Percentiles rank a stretch among this genome's conserved stretches.
phyloP scores from a whole-genome alignment of 1,140 invertebrate genomes.

The Ooceraea biroi region DNA sequence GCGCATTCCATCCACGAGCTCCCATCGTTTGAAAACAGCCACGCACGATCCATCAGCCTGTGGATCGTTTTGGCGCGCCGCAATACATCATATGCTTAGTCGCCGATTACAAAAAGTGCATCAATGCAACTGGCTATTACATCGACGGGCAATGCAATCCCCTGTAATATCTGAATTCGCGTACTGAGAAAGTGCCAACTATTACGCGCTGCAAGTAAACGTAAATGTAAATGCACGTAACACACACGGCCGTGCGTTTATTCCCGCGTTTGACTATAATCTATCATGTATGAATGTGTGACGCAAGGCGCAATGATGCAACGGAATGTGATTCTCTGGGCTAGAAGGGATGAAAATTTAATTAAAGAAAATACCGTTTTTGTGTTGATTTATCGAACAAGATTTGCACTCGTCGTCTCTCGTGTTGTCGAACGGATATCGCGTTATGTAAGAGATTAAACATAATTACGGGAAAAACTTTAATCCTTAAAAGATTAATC shows the following conservation, averaged over 20 bases:
- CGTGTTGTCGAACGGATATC: too few relatives aligned
- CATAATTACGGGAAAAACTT: too few relatives aligned
- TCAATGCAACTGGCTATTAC: conserved; percentile 53
- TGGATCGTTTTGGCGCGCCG: conserved; percentile 23
- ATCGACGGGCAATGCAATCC: conserved; percentile 30
- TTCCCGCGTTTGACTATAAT: conserved; percentile 44
- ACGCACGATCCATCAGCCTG: conserved; percentile 28
- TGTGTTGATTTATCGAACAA: too few relatives aligned
- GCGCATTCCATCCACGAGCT: conserved; percentile 8
- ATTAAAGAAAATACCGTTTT: not conserved
- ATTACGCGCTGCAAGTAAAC: conserved; percentile 36
- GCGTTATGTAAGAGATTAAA: too few relatives aligned
- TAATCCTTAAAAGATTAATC: too few relatives aligned
- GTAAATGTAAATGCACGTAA: not conserved
- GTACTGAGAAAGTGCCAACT: conserved; percentile 29
- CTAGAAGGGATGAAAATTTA: not conserved
- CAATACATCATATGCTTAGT: conserved; percentile 55
- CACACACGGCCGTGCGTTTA: conserved; percentile 30
- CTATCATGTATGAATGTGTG: conserved; percentile 7
- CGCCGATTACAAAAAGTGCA: conserved; percentile 34
- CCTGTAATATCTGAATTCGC: conserved; percentile 57
- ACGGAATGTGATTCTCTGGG: conserved; percentile 13
- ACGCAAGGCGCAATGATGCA: conserved; percentile 30
- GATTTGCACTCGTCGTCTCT: too few relatives aligned
- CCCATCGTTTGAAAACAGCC: conserved; percentile 20